phyloP scores from a whole-genome alignment of 2,113 vertebrate species.

The Hemicordylus capensis region DNA sequence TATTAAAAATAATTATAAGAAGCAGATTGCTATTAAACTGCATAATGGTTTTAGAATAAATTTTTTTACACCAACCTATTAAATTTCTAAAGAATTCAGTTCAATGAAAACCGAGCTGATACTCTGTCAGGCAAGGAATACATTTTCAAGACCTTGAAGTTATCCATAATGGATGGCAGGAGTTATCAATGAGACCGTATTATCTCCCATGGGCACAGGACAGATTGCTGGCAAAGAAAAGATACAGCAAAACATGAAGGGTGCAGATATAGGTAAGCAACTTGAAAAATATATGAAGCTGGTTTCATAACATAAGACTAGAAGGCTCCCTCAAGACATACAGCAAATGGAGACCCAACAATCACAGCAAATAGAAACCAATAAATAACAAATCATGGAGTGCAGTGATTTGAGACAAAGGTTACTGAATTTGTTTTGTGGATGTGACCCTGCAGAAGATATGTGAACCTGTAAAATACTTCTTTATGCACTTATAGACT shows the following conservation, averaged over 20 bases:
- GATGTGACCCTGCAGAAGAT: not conserved
- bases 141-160: not conserved
- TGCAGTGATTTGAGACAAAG: not conserved
- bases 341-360: not conserved
- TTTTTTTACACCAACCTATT: not conserved
- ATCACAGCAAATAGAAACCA: not conserved
- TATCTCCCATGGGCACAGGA: not conserved
- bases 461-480: not conserved
- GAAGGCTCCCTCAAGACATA: not conserved
- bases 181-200: not conserved
- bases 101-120: not conserved
- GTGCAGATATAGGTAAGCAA: not conserved
- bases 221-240: not conserved
- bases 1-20: not conserved
- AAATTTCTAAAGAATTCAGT: not conserved
- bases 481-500: conserved; percentile 2
- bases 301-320: too few species aligned
- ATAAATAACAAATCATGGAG: not conserved
- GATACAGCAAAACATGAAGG: not conserved
- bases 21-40: not conserved
- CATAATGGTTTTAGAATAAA: not conserved
- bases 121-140: not conserved
- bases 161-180: conserved; percentile 9
- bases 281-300: not conserved
- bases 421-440: not conserved